Base-by-base conservation (phyloP, 2,888 invertebrate species). In the Elmis aenea region DNA sequence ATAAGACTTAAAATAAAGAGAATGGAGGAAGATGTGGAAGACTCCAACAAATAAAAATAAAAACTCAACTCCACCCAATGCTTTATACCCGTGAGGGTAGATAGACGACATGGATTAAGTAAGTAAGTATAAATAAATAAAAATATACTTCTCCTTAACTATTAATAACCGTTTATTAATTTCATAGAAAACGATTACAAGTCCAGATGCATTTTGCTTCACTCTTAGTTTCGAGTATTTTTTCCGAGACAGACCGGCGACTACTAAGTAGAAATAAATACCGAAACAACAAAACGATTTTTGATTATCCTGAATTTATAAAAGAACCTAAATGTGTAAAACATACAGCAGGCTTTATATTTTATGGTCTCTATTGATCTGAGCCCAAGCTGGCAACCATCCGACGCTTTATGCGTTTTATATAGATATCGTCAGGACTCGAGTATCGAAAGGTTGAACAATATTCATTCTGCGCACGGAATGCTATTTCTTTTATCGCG, bases 381-480 rank as follows among this genome's bases (percentile, higher is more conserved):
- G 39, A 34, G 39, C 36, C 33, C 39, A 35, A 42, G 42, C 41
- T 51, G 47, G 43, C 44, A 48, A 42, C 34, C 46, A 48, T 49
- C 48, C 39, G 42, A 46, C 45, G 44, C 46, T 50, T 54, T 54
- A 52, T 51, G 46, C 30, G 43, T 54, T 54, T 54, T 50, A 54
- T 53, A 51, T 53, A 51, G 52, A 54, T 51, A 54, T 52, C 50
- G 52, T 48, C 44, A 38, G 38, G 38, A 39, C 41, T 43, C 38
- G 46, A 51, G 50, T 50, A 51, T 51, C 51, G 50, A 43, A 48
- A 48, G 43, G 48, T 43, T 50, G 45, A 32, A 48, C 38, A 43
- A 54, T 52, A 49, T 52, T 53, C 48, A 53, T 51, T 51, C 55
- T 27, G 40, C 42, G 46, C 55, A 55, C 55, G 55, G 50, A 50